Base-by-base conservation (phyloP, 1,140 invertebrate species). In the Elymnias hypermnestra region DNA sequence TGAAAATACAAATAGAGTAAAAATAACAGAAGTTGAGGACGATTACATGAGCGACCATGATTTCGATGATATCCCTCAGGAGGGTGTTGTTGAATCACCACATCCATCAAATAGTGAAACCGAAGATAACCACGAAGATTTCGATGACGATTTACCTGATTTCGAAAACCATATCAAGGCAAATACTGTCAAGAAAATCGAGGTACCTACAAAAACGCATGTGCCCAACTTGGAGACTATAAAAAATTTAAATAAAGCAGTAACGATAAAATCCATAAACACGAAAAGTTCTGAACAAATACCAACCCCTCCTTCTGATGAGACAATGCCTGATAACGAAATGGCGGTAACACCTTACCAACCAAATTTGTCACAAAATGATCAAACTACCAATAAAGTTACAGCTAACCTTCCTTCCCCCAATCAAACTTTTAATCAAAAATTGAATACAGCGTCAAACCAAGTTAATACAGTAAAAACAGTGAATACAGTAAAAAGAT, bases 401-500 rank as follows among this genome's bases (percentile, higher is more conserved):
- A n/a, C n/a, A n/a, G n/a, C n/a, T n/a, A n/a, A n/a, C n/a, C n/a
- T n/a, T n/a, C n/a, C n/a, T n/a, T n/a, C n/a, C n/a, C n/a, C n/a
- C n/a, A 53, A 48, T 57, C 55, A 56, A 46, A 37, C 40, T 29
- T 41, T 57, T 15, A 68, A 54, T 40, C 55, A 70, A 53, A 72
- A 70, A 46, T 39, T 53, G 7, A 46, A 33, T 44, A 23, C 52
- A 14, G 41, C 64, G 13, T 48, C 67, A 5, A 72, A 71, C 45
- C 63, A 73, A 71, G 50, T 68, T 9, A 74, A 65, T 37, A 70
- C 66, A 14, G 62, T 78, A 3, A 82, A 78, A 51, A 78, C 71
- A 15, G 63, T 78, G 3, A 82, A 78, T 50, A 78, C 71, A 15
- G 75, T 85, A 3, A 79, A 85, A 72, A 74, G 70, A 18, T 71